phyloP scores from a whole-genome alignment of 2,888 invertebrate species.

The Marasmarcha lunaedactyla region DNA sequence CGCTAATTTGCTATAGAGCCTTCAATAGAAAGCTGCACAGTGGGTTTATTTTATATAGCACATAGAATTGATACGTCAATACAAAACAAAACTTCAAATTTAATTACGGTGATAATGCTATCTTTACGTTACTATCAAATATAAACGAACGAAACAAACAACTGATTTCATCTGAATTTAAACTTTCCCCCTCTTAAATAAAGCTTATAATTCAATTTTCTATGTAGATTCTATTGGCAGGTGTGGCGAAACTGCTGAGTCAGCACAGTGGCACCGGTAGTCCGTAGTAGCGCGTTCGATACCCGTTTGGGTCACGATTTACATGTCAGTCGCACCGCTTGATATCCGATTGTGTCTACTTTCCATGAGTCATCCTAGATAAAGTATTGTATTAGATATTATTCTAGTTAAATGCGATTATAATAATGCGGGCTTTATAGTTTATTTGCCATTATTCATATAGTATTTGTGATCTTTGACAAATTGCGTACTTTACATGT shows the following conservation, averaged over 20 bases:
- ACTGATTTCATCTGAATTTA: conserved; percentile 3
- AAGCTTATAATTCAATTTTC: background rate
- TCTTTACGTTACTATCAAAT: background rate
- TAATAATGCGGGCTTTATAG: conserved; percentile 26
- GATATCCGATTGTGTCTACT: conserved; percentile 52
- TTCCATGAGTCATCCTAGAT: conserved; percentile 41
- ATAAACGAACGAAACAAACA: background rate
- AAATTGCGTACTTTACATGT: too few species aligned
- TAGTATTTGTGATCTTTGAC: conserved; percentile 7
- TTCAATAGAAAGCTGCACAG: too few species aligned
- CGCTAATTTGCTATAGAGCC: background rate
- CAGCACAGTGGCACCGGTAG: conserved; percentile 64
- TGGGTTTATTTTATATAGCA: background rate
- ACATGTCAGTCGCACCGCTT: conserved; percentile 65
- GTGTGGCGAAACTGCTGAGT: conserved; percentile 58
- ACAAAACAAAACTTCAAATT: too few species aligned
- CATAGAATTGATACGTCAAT: background rate
- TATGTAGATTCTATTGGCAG: conserved; percentile 31
- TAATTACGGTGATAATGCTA: background rate
- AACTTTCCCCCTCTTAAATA: conserved; percentile 13
- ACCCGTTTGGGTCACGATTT: conserved; percentile 62
- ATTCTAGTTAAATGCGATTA: conserved; percentile 48
- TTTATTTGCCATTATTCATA: conserved; percentile 25
- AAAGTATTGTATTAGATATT: conserved; percentile 16
- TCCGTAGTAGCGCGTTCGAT: conserved; percentile 57